Conservation (phyloP, 2,113 vertebrate species). For the Prietella phreatophila region DNA sequence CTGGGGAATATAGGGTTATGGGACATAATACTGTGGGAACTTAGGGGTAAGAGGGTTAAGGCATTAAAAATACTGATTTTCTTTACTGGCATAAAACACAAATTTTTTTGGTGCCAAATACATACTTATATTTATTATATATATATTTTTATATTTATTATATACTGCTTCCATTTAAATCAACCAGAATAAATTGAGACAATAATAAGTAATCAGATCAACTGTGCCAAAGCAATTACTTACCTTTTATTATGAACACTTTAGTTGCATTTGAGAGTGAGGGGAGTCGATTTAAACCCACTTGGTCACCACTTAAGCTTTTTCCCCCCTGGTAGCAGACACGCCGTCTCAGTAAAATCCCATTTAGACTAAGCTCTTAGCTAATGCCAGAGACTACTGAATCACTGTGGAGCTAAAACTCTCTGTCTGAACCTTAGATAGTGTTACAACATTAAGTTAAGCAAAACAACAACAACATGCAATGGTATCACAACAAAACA, state of each 20-base stretch:
- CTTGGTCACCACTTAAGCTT: not conserved
- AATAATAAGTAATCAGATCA: not conserved
- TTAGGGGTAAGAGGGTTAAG: too few species aligned
- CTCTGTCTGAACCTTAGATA: not conserved
- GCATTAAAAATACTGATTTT: not conserved
- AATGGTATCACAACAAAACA: not conserved
- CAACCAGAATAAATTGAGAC: not conserved
- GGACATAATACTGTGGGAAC: too few species aligned
- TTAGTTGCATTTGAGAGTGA: not conserved
- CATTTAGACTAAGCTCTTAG: constrained; percentile 3
- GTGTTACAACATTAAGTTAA: not conserved
- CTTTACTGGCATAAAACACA: not conserved
- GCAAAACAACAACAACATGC: not conserved
- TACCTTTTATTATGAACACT: not conserved
- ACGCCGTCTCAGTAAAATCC: constrained; percentile 14
- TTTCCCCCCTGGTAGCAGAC: not conserved
- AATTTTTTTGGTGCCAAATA: not conserved
- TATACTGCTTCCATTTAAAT: not conserved
- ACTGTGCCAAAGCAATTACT: not conserved
- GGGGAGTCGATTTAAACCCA: not conserved
- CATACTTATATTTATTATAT: too few species aligned
- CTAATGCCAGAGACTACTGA: constrained; percentile 6
- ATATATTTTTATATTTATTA: too few species aligned
- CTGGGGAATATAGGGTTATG: too few species aligned
- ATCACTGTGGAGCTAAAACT: not conserved